phyloP scores from a whole-genome alignment of 2,797 vertebrate species.

The Microctenopoma stevenorrisi region DNA sequence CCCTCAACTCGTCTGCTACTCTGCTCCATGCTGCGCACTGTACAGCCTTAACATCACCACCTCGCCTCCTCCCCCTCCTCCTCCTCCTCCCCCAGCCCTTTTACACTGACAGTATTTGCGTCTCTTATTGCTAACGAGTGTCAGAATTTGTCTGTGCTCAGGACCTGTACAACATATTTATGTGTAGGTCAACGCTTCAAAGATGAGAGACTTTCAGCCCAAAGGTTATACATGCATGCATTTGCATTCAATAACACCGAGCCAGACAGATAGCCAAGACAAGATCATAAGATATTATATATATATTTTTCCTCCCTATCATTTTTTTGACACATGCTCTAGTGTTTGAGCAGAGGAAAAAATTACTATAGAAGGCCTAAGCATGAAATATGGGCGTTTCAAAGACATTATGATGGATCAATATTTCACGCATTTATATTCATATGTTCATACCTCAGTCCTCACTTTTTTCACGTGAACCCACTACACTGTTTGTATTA shows the following conservation, averaged over 20 bases:
- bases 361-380: constrained; percentile 73
- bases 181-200: constrained; percentile 85
- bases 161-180: constrained; percentile 81
- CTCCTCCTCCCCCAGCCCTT: constrained; percentile 32
- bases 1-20: constrained; percentile 20
- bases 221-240: constrained; percentile 87
- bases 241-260: constrained; percentile 81
- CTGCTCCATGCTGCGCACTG: constrained; percentile 17
- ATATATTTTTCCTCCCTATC: constrained; percentile 8
- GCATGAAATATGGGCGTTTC: constrained; percentile 67
- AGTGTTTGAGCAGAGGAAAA: constrained; percentile 66
- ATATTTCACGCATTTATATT: constrained; percentile 83
- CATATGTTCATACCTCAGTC: constrained; percentile 70
- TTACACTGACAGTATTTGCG: constrained; percentile 67
- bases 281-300: constrained; percentile 50
- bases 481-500: constrained; percentile 64
- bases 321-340: constrained; percentile 67
- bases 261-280: constrained; percentile 61
- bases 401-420: constrained; percentile 75
- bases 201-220: constrained; percentile 84
- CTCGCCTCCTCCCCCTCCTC: constrained; percentile 23
- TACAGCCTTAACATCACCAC: constrained; percentile 44
- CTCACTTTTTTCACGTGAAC: constrained; percentile 41
- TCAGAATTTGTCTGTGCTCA: constrained; percentile 83
- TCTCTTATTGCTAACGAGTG: constrained; percentile 79